Percentiles rank a stretch among this genome's conserved stretches.
These are phyloP conservation scores for Formicarius rufipectus DNA, from an alignment of 2,113 vertebrate species.

Conservation along the genomic window DNA sequence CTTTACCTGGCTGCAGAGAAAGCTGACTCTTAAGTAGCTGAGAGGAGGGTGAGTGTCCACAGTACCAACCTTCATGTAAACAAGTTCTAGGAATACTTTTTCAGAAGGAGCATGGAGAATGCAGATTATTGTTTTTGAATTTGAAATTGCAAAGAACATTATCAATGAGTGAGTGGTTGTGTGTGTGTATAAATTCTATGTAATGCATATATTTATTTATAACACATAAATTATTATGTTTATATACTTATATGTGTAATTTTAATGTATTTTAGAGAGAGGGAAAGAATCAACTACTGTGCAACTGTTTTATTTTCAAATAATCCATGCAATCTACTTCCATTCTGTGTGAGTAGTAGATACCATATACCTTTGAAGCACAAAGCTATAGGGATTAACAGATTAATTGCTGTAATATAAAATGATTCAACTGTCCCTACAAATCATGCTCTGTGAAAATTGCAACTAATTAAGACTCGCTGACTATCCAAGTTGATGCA, in stretches of 20 bases:
- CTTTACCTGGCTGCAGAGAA: background rate
- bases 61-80: background rate
- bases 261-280: background rate
- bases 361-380: background rate
- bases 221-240: background rate
- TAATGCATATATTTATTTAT: background rate
- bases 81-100: background rate
- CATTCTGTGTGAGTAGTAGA: background rate
- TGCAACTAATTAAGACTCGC: background rate
- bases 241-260: background rate
- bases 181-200: background rate
- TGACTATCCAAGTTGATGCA: background rate
- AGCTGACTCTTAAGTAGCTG: background rate
- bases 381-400: background rate
- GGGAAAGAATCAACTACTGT: background rate
- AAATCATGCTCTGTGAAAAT: conserved; percentile 12
- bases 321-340: background rate
- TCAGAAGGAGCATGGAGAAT: background rate
- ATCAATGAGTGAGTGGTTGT: background rate
- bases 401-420: conserved; percentile 13
- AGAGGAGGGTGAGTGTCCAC: background rate
- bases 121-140: background rate
- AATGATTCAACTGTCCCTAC: background rate
- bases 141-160: background rate
- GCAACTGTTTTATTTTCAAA: background rate